A percentile compares a stretch with the other conserved stretches of the same genome.
These are phyloP conservation scores for Corythornis vintsioides DNA, from an alignment of 2,113 vertebrate genomes.

Conservation along the genomic window DNA sequence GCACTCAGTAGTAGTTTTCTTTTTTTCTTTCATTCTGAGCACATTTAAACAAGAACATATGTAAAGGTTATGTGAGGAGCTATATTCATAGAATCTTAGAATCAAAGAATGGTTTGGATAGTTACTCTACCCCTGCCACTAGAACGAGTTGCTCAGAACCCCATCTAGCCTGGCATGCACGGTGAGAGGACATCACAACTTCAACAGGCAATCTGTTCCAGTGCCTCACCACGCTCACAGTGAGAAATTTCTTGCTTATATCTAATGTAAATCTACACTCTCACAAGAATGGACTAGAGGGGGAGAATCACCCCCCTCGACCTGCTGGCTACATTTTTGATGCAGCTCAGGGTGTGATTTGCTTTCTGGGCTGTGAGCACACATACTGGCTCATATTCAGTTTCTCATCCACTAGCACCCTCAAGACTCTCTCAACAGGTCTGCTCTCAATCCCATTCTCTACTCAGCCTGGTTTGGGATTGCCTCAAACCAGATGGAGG, in stretches of 20 bases:
- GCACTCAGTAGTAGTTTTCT: not conserved
- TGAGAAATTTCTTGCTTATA: too few relatives aligned
- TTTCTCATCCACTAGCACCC: not conserved
- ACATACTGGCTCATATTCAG: not conserved
- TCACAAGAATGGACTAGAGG: not conserved
- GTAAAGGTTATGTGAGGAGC: not conserved
- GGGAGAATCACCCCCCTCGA: not conserved
- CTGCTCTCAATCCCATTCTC: not conserved
- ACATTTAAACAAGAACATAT: not conserved
- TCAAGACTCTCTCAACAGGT: not conserved
- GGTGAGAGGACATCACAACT: not conserved
- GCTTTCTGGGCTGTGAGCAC: not conserved
- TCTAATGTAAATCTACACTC: not conserved
- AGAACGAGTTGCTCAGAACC: not conserved
- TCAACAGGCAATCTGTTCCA: not conserved
- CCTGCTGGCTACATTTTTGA: not conserved
- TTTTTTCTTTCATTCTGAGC: not conserved
- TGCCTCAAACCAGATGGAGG: not conserved
- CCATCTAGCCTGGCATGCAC: not conserved
- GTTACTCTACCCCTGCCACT: not conserved
- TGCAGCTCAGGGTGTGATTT: not conserved
- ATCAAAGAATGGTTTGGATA: not conserved
- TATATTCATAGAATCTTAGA: not conserved
- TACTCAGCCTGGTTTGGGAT: not conserved
- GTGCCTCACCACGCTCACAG: too few relatives aligned